Evolutionary conservation across 2,888 invertebrate species (phyloP).

Genomic region (Campaea margaritaria): DNA sequence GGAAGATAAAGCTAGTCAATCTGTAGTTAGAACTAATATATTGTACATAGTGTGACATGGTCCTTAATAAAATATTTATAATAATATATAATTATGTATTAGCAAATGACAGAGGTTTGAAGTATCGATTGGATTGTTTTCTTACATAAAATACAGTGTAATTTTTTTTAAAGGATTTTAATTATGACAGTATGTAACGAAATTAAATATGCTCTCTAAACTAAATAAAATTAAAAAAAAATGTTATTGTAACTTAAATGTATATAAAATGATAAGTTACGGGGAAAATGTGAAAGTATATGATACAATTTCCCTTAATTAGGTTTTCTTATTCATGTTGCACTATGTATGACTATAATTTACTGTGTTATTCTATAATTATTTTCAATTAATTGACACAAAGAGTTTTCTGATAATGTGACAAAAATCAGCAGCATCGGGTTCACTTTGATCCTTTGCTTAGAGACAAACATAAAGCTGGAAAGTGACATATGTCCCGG

Average conservation of each 20-base stretch:
- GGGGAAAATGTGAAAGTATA: neutral
- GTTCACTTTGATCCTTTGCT: neutral
- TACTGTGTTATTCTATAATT: constrained; percentile 49
- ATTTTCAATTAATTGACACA: constrained; percentile 33
- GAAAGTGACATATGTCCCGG: too few species aligned
- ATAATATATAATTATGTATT: neutral
- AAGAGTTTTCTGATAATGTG: constrained; percentile 11
- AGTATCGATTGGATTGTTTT: neutral
- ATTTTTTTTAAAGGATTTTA: neutral
- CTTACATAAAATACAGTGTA: neutral
- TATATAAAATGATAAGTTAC: neutral
- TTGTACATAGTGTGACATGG: constrained; percentile 49
- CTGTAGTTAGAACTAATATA: constrained; percentile 69
- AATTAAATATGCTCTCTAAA: too few species aligned
- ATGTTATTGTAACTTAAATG: neutral
- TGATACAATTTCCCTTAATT: neutral
- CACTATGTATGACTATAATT: constrained; percentile 36
- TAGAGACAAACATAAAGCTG: too few species aligned
- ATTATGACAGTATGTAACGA: neutral
- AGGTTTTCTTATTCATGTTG: constrained; percentile 29
- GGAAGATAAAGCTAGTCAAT: constrained; percentile 72
- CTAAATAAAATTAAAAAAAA: too few species aligned
- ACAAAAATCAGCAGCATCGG: neutral
- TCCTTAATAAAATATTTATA: neutral
- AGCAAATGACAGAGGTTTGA: too few species aligned